These are phyloP conservation scores for Coleophora deauratella DNA, from an alignment of 2,888 invertebrate species.

Conservation along the genomic window DNA sequence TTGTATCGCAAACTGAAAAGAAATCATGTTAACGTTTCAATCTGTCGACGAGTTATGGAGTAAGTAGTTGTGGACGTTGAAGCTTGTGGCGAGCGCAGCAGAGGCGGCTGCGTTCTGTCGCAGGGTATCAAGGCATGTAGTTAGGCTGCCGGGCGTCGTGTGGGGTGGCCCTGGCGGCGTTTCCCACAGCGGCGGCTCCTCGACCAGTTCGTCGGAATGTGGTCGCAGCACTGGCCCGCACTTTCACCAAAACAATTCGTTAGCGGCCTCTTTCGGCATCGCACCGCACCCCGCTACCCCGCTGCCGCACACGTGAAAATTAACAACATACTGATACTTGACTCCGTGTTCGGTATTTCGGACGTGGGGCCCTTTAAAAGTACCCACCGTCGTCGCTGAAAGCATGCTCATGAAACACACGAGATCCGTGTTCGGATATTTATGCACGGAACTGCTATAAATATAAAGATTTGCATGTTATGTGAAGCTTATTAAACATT, in stretches of 20 bases:
- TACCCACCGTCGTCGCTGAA: conserved; percentile 29
- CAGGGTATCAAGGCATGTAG: conserved; percentile 7
- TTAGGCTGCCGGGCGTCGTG: conserved; percentile 35
- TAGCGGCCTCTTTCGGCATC: conserved; percentile 71
- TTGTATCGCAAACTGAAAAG: not conserved
- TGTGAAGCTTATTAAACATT: too few relatives aligned
- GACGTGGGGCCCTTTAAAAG: conserved; percentile 43
- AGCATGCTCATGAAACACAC: conserved; percentile 1
- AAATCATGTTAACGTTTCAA: conserved; percentile 1
- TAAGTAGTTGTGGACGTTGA: not conserved
- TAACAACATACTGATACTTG: conserved; percentile 59
- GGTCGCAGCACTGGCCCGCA: conserved; percentile 71
- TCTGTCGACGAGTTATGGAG: not conserved
- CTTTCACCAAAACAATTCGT: conserved; percentile 76
- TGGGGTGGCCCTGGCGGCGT: conserved; percentile 64
- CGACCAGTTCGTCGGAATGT: conserved; percentile 73
- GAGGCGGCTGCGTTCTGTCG: not conserved
- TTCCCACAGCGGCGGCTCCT: conserved; percentile 73
- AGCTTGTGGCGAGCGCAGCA: not conserved
- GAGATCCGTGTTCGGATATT: too few relatives aligned
- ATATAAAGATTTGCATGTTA: too few relatives aligned
- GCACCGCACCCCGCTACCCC: conserved; percentile 51
- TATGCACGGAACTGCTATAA: too few relatives aligned
- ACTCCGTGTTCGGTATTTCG: conserved; percentile 50
- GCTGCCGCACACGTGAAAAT: conserved; percentile 61